phyloP scores from a whole-genome alignment of 1,140 invertebrate genomes.

The Lucilia cuprina region DNA sequence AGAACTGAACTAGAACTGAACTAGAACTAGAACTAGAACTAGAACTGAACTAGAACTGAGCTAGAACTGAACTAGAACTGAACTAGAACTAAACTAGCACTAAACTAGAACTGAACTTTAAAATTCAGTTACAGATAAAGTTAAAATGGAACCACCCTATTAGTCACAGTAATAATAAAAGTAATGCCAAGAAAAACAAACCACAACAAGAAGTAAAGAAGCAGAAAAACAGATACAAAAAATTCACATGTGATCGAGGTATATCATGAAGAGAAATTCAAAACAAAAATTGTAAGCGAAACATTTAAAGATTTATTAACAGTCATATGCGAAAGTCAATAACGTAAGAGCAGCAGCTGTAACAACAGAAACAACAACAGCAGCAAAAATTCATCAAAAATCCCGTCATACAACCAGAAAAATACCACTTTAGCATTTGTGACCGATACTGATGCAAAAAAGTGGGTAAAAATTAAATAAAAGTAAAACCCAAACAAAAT shows the following conservation, averaged over 20 bases:
- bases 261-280: not conserved
- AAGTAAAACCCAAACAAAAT: not conserved
- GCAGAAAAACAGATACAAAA: not conserved
- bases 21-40: no score
- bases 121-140: no score
- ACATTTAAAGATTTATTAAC: not conserved
- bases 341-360: no score
- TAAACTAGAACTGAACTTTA: no score
- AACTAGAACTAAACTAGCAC: no score
- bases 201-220: not conserved
- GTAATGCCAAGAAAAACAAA: not conserved
- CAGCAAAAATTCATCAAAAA: not conserved
- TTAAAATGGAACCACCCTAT: no score
- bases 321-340: conserved; percentile 1
- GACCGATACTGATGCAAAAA: not conserved
- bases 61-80: no score
- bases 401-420: conserved; percentile 13
- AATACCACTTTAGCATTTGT: not conserved
- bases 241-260: not conserved
- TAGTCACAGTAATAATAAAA: not conserved
- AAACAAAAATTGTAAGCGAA: not conserved
- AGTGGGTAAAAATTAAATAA: no score
- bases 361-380: not conserved
- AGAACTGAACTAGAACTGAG: no score
- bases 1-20: no score